Conservation (phyloP, 2,113 vertebrate genomes). For the Plecturocebus donacophilus region DNA sequence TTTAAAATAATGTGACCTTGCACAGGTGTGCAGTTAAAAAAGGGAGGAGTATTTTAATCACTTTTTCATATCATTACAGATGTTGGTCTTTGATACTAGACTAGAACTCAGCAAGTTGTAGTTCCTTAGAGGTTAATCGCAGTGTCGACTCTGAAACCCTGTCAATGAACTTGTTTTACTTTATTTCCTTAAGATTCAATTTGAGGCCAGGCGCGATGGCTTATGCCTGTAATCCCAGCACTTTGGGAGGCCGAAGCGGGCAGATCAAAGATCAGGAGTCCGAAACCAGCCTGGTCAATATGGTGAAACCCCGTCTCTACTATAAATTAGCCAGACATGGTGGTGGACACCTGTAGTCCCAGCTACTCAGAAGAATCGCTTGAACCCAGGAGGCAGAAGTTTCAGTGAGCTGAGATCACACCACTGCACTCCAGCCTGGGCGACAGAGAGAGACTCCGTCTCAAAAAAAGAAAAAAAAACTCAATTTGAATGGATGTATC, state of each 20-base stretch:
- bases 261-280: no score
- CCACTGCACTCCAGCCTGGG: no score
- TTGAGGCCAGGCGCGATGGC: neutral
- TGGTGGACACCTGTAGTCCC: no score
- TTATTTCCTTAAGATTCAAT: neutral
- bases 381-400: no score
- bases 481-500: neutral
- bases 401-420: no score
- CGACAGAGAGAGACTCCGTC: no score
- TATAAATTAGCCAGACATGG: no score
- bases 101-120: neutral
- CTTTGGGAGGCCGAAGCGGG: no score
- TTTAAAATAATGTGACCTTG: neutral
- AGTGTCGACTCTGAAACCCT: neutral
- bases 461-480: neutral
- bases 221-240: no score
- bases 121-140: neutral
- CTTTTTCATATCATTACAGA: neutral
- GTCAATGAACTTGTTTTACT: neutral
- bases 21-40: neutral
- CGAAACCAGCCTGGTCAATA: no score
- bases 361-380: no score
- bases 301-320: no score
- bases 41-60: neutral
- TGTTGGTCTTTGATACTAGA: neutral